phyloP scores from a whole-genome alignment of 2,888 invertebrate species.

The Aleiodes testaceus region DNA sequence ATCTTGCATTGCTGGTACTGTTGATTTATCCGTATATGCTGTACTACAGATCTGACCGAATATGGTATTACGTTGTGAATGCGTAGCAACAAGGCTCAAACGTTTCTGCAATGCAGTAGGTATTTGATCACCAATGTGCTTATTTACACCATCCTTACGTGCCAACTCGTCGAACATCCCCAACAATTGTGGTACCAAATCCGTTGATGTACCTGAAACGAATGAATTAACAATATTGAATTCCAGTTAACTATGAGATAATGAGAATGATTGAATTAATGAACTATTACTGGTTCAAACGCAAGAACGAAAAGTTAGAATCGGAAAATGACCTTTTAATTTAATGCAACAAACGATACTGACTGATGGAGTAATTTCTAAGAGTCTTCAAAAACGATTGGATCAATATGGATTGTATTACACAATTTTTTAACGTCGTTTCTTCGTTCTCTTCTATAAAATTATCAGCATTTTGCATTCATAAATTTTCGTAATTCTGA shows the following conservation, averaged over 20 bases:
- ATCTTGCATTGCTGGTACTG: conserved; percentile 44
- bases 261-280: no score
- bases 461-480: no score
- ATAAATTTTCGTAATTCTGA: no score
- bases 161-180: conserved; percentile 89
- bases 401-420: no score
- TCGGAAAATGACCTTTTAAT: no score
- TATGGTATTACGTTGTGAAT: conserved; percentile 64
- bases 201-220: conserved; percentile 84
- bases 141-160: conserved; percentile 60
- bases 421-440: no score
- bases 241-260: neutral
- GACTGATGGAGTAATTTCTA: no score
- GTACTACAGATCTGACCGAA: conserved; percentile 59
- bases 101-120: conserved; percentile 66
- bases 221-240: conserved; percentile 4
- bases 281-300: no score
- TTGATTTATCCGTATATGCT: conserved; percentile 27
- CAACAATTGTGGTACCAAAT: conserved; percentile 88
- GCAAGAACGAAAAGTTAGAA: no score
- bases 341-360: no score
- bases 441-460: no score
- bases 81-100: conserved; percentile 62
- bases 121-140: conserved; percentile 56
- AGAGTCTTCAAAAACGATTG: no score